Evolutionary conservation across 2,888 invertebrate species (phyloP).

Genomic region (Rhaphigaster nebulosa): DNA sequence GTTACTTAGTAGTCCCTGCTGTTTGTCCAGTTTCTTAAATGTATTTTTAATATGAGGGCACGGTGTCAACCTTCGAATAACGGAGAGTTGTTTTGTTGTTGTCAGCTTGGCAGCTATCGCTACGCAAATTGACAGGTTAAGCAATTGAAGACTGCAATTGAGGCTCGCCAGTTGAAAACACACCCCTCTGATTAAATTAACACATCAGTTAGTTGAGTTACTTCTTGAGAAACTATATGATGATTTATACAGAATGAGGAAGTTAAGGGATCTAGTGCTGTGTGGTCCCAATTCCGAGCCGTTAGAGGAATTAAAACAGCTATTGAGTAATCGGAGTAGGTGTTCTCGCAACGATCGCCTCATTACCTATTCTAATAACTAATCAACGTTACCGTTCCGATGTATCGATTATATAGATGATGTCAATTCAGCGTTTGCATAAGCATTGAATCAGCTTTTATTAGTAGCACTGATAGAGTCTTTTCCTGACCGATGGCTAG

Average conservation of each 20-base stretch:
- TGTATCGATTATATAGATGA: not conserved
- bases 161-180: not conserved
- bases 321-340: not conserved
- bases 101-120: too few relatives aligned
- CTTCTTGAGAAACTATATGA: not conserved
- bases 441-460: not conserved
- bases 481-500: not conserved
- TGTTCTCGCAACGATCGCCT: not conserved
- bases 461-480: not conserved
- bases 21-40: too few relatives aligned
- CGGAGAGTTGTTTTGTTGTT: not conserved
- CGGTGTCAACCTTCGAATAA: not conserved
- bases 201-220: not conserved
- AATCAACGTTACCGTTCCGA: not conserved
- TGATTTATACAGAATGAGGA: not conserved
- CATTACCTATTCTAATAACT: not conserved
- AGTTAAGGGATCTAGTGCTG: not conserved
- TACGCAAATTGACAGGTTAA: not conserved
- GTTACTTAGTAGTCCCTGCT: too few relatives aligned
- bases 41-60: not conserved
- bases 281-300: not conserved
- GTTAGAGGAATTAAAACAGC: not conserved
- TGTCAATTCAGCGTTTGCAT: not conserved
- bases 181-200: not conserved
- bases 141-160: not conserved